Percentiles rank a stretch among this genome's conserved stretches.
These are phyloP conservation scores for Sarcoramphus papa DNA, from an alignment of 2,797 vertebrate species.

Conservation along the genomic window DNA sequence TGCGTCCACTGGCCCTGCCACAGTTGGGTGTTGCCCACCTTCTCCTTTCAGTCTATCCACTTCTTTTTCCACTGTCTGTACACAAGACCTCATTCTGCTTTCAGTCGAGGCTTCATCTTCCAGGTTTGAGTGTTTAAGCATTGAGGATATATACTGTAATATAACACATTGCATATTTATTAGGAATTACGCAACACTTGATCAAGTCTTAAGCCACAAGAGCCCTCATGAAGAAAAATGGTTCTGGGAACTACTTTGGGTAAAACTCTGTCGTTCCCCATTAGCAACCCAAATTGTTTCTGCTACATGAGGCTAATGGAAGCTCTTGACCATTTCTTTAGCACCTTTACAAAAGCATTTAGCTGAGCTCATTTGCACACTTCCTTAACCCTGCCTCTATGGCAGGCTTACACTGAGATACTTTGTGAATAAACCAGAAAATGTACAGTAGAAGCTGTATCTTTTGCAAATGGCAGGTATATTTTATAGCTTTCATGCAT, in stretches of 20 bases:
- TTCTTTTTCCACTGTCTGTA: background rate
- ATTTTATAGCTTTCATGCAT: conserved; percentile 23
- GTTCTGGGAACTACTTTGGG: background rate
- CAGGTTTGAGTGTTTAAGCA: background rate
- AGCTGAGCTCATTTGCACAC: background rate
- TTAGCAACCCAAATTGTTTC: background rate
- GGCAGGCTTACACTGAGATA: background rate
- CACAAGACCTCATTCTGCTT: background rate
- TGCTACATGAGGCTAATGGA: background rate
- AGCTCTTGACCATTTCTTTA: conserved; percentile 9
- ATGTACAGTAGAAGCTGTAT: background rate
- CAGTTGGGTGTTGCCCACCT: background rate
- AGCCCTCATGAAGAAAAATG: background rate
- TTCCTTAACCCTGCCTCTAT: background rate
- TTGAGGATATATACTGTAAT: background rate
- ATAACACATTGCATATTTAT: background rate
- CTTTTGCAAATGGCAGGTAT: background rate
- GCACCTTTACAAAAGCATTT: background rate
- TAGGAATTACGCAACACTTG: background rate
- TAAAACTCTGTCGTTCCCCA: background rate
- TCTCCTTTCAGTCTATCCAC: background rate
- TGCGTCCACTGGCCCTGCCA: background rate
- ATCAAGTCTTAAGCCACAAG: background rate
- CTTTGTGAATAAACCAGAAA: background rate
- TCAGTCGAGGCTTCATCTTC: background rate